Percentiles rank a stretch among this genome's conserved stretches.
phyloP scores from a whole-genome alignment of 2,797 vertebrate species.

The Catharus ustulatus region DNA sequence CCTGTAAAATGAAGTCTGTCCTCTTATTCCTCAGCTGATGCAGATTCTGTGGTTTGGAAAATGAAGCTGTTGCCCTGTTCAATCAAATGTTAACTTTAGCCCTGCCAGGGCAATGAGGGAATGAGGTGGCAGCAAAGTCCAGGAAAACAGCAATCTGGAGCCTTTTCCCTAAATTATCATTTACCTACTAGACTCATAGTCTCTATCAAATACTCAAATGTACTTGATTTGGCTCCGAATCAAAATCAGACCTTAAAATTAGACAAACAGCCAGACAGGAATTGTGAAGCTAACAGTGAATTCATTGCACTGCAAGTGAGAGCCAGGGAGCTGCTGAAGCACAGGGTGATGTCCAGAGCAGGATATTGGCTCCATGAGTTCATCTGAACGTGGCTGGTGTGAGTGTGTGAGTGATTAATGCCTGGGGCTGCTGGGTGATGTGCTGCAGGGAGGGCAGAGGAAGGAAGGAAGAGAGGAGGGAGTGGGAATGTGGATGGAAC shows the following conservation, averaged over 20 bases:
- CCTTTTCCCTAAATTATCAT: background rate
- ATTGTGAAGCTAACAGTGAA: background rate
- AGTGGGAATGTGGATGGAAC: background rate
- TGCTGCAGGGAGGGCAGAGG: constrained; percentile 7
- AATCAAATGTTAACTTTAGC: background rate
- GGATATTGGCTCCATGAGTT: background rate
- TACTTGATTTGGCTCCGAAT: background rate
- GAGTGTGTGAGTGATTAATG: constrained; percentile 5
- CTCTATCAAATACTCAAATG: background rate
- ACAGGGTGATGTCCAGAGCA: background rate
- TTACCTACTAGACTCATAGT: background rate
- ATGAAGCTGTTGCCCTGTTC: background rate
- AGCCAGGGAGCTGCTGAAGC: background rate
- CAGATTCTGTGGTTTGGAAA: background rate
- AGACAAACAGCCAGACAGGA: background rate
- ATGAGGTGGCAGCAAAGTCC: background rate
- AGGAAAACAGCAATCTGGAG: background rate
- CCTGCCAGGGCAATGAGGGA: background rate
- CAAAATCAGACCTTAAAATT: background rate
- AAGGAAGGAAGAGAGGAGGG: constrained; percentile 36
- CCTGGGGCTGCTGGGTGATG: constrained; percentile 31
- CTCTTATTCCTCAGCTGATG: background rate
- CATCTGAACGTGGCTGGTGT: background rate
- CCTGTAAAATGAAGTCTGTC: background rate
- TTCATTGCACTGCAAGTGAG: background rate